Evolutionary conservation across 2,797 vertebrate genomes (phyloP).

Genomic region (Anas flavirostris): DNA sequence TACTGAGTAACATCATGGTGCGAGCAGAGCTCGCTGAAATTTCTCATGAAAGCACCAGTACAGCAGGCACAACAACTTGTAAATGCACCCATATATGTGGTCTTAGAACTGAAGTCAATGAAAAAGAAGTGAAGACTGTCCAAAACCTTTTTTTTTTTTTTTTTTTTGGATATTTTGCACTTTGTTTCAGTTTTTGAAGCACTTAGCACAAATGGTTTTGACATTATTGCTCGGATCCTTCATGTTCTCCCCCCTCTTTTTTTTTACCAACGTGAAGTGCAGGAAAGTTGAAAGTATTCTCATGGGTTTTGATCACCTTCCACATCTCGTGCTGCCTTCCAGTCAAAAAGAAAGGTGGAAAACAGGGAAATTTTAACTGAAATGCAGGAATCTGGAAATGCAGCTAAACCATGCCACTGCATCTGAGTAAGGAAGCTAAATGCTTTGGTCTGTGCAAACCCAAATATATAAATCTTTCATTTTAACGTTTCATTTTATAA

Average conservation of each 20-base stretch:
- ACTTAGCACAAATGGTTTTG: not conserved
- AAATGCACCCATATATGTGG: not conserved
- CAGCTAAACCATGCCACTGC: not conserved
- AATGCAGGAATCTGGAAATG: not conserved
- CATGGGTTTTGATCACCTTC: not conserved
- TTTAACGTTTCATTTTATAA: not conserved
- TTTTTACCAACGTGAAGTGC: not conserved
- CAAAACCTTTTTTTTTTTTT: not conserved
- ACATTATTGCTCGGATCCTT: not conserved
- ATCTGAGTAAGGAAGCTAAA: not conserved
- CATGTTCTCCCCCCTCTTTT: not conserved
- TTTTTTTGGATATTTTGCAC: not conserved
- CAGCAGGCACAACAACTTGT: not conserved
- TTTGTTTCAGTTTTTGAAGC: not conserved
- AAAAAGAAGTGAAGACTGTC: not conserved
- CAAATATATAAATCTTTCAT: slow-evolving; percentile 17
- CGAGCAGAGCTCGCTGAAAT: not conserved
- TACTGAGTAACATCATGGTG: not conserved
- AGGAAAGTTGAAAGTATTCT: not conserved
- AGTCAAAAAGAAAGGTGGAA: not conserved
- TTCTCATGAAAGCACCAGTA: not conserved
- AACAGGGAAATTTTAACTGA: not conserved
- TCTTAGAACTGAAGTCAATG: not conserved
- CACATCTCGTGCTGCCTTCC: not conserved
- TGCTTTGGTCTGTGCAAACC: not conserved